A percentile compares a stretch with the other conserved stretches of the same genome.
phyloP scores from a whole-genome alignment of 1,140 invertebrate genomes.

The Ceratina calcarata region DNA sequence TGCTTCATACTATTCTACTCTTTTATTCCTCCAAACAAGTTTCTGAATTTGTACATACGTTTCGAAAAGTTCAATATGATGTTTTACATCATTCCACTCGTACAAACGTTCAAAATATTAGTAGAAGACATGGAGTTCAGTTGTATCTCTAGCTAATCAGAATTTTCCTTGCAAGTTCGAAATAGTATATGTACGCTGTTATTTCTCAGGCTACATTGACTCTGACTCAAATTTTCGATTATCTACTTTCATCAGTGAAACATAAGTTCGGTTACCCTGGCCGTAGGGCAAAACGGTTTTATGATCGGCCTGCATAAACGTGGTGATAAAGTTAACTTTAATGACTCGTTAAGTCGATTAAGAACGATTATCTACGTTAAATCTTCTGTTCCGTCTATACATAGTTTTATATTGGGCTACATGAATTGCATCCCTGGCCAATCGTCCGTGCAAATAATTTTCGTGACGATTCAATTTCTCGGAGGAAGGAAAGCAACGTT shows the following conservation, averaged over 20 bases:
- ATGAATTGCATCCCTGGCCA: background rate
- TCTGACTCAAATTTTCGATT: background rate
- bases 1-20: no score
- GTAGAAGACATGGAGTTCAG: no score
- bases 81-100: no score
- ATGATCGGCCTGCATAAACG: background rate
- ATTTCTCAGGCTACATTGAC: no score
- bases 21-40: no score
- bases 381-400: background rate
- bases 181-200: no score
- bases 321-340: conserved; percentile 10
- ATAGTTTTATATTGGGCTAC: background rate
- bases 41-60: no score
- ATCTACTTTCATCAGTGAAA: background rate
- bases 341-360: background rate
- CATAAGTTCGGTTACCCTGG: background rate
- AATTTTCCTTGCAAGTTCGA: no score
- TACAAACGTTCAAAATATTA: no score
- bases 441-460: background rate
- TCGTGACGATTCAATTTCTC: background rate
- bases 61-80: no score
- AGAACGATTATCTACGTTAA: background rate
- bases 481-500: background rate
- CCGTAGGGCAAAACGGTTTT: background rate
- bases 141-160: no score